Percentiles rank a stretch among this genome's conserved stretches.
These are phyloP conservation scores for Cavia aperea DNA, from an alignment of 2,113 vertebrate species.

Conservation along the genomic window DNA sequence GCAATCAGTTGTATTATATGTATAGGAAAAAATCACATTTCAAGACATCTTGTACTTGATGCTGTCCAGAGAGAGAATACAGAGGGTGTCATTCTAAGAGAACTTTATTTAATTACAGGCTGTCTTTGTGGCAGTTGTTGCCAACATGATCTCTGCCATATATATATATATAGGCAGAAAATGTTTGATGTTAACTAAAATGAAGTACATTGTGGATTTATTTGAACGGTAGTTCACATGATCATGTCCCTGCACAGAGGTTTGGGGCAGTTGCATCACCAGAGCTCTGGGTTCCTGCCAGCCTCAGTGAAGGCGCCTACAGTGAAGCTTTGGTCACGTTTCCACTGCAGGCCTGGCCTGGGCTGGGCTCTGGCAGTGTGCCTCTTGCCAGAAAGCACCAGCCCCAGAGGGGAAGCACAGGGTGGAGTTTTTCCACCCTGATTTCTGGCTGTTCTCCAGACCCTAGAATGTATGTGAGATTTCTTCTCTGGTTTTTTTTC, in stretches of 20 bases:
- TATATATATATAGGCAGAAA: not conserved
- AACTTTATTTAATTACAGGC: not conserved
- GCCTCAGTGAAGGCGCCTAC: not conserved
- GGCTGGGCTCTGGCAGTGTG: not conserved
- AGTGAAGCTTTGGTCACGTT: constrained; percentile 5
- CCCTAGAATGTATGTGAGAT: not conserved
- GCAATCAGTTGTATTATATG: not conserved
- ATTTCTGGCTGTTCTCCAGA: constrained; percentile 25
- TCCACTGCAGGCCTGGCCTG: not conserved
- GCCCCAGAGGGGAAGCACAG: not conserved
- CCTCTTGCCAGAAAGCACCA: constrained; percentile 12
- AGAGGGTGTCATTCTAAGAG: not conserved
- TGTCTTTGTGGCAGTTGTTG: not conserved
- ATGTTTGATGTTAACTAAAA: not conserved
- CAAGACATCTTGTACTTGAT: not conserved
- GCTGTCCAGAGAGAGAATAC: not conserved
- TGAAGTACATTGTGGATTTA: not conserved
- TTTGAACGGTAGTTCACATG: not conserved
- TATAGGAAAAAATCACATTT: not conserved
- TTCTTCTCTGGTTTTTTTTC: not conserved
- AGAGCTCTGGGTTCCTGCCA: not conserved
- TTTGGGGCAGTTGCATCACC: not conserved
- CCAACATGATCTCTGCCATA: not conserved
- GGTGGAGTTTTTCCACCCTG: not conserved
- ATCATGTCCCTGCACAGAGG: not conserved